Evolutionary conservation across 1,140 invertebrate species (phyloP).

Genomic region (Dinoponera quadriceps): DNA sequence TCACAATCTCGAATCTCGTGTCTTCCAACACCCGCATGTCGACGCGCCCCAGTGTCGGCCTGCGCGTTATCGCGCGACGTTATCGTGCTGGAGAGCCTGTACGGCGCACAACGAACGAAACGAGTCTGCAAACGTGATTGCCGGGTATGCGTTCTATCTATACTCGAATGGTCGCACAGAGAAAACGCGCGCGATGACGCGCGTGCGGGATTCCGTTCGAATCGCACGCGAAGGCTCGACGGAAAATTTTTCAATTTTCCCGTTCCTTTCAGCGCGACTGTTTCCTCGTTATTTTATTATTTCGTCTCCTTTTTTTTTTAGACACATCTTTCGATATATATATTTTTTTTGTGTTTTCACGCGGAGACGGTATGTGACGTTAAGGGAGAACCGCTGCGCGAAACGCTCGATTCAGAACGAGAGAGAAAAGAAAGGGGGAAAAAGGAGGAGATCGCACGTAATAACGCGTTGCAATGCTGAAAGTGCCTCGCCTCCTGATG

Average conservation of each 20-base stretch:
- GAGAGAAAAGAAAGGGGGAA: not conserved
- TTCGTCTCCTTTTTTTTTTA: too few relatives aligned
- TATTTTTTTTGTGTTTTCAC: constrained; percentile 13
- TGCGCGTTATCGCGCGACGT: constrained; percentile 2
- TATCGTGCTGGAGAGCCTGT: not conserved
- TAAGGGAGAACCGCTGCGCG: constrained; percentile 1
- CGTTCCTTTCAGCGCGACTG: constrained; percentile 13
- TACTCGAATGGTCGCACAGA: constrained; percentile 34
- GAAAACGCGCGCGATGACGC: constrained; percentile 1
- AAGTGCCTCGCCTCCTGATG: not conserved
- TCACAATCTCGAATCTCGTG: constrained; percentile 22
- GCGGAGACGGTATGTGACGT: constrained; percentile 1
- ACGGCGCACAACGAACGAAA: constrained; percentile 1
- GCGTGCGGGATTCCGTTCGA: constrained; percentile 57
- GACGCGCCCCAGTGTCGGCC: not conserved
- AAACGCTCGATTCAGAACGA: not conserved
- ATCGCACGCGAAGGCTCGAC: constrained; percentile 58
- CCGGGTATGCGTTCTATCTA: constrained; percentile 15
- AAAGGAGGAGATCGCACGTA: not conserved
- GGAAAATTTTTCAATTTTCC: constrained; percentile 75
- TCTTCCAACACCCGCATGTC: constrained; percentile 28
- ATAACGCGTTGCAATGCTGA: not conserved
- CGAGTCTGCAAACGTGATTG: constrained; percentile 37
- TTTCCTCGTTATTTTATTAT: too few relatives aligned
- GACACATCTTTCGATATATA: too few relatives aligned